A percentile compares a stretch with the other conserved stretches of the same genome.
Conservation (phyloP, 2,113 vertebrate genomes). For the Lophura nycthemera region DNA sequence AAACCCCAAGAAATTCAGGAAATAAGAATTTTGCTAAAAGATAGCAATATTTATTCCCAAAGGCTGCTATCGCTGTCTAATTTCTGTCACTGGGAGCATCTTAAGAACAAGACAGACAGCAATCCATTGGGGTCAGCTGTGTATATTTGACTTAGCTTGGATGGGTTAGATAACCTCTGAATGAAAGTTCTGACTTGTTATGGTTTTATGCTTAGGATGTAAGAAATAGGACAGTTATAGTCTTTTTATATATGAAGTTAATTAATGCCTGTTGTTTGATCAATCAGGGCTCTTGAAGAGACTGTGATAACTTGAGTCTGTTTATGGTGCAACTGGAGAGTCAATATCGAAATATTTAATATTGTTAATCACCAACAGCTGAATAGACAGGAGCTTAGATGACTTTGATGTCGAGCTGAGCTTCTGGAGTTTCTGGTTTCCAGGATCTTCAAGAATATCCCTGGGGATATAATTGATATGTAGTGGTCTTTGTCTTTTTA, state of each 20-base stretch:
- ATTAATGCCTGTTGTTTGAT: neutral
- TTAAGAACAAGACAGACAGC: neutral
- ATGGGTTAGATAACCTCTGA: neutral
- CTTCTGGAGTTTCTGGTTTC: conserved; percentile 49
- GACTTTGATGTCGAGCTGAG: neutral
- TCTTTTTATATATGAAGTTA: neutral
- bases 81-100: neutral
- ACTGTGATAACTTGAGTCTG: neutral
- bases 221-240: neutral
- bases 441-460: neutral
- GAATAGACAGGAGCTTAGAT: conserved; percentile 26
- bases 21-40: neutral
- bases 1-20: neutral
- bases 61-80: neutral
- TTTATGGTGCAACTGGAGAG: neutral
- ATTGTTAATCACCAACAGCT: conserved; percentile 47
- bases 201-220: neutral
- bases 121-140: neutral
- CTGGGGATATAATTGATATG: neutral
- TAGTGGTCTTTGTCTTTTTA: neutral
- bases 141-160: rapidly evolving
- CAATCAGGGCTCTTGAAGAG: neutral
- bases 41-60: too few species aligned
- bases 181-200: neutral
- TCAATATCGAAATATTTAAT: neutral